Evolutionary conservation across 1,140 invertebrate species (phyloP), one percentile per base, ranked within the genome.

Genomic region (Galleria mellonella): DNA sequence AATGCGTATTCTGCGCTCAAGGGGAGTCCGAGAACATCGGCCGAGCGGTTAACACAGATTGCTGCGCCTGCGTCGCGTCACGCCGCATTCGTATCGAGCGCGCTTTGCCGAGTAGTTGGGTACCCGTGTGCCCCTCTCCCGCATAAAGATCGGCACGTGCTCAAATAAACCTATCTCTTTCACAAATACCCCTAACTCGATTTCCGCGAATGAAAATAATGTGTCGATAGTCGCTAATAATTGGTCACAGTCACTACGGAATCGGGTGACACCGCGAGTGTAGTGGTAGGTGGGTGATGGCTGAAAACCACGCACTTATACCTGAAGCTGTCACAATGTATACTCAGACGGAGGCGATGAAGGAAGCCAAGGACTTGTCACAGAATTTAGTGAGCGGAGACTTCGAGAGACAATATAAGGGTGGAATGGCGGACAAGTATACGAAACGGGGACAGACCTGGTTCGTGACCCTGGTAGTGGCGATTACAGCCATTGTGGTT

Each of bases 331-430:
- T 55, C 47, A 60, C 60, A n/a, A 79, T 79, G 73, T 76, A 82
- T 47, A 76, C 73, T 1, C 73, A 78, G 47, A 68, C 72, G 17
- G 73, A 77, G 32, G 43, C 62, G 14, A 54, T 72, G 48, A 79
- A 70, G 42, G 73, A 83, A 41, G 59, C 51, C 9, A 72, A 74
- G 58, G 81, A 84, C 57, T 55, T 73, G 58, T 75, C 76, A 4
- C 73, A 81, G 61, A 84, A 81, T 38, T 67, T 84, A 63, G 74
- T 84, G 62, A 72, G 74, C 41, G 75, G 76, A 40, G 75, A 84
- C 35, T 82, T 76, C 43, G 81, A 84, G 49, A 67, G 67, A 39
- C 76, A 77, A 48, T 83, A 73, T 43, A 60, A 55, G 9, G 60
- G 49, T 40, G 48, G 52, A 9, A 55, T 50, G 42, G 40, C 51